A percentile compares a stretch with the other conserved stretches of the same genome.
Conservation (phyloP, 2,797 vertebrate genomes). For the Loriculus beryllinus region DNA sequence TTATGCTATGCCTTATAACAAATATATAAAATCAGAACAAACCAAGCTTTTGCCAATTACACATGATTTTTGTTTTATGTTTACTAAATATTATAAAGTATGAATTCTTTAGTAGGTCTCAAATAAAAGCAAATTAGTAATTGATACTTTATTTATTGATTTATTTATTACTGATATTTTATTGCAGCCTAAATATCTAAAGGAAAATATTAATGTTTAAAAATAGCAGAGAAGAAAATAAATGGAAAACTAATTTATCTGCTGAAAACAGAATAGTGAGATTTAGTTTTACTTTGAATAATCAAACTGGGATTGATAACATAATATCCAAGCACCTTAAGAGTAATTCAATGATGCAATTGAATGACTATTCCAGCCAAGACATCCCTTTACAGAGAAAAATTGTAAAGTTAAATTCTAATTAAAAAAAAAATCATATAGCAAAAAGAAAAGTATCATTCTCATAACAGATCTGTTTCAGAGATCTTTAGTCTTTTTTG, state of each 20-base stretch:
- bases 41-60: not conserved
- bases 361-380: not conserved
- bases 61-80: accelerated
- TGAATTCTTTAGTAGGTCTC: not conserved
- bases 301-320: not conserved
- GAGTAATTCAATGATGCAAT: not conserved
- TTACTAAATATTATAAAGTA: not conserved
- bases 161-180: too few relatives aligned
- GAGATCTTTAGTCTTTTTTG: not conserved
- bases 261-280: not conserved
- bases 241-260: not conserved
- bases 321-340: not conserved
- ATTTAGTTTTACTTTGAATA: not conserved
- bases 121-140: not conserved
- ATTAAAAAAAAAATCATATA: not conserved
- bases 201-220: not conserved
- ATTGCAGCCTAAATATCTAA: not conserved
- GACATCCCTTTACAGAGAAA: not conserved
- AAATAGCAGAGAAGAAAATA: not conserved
- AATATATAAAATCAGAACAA: not conserved
- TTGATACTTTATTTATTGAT: not conserved
- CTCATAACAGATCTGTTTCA: not conserved
- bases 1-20: not conserved
- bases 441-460: not conserved
- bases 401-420: not conserved